Percentiles rank a stretch among this genome's conserved stretches.
Conservation (phyloP, 1,140 invertebrate genomes). For the Drosophila sulfurigaster region DNA sequence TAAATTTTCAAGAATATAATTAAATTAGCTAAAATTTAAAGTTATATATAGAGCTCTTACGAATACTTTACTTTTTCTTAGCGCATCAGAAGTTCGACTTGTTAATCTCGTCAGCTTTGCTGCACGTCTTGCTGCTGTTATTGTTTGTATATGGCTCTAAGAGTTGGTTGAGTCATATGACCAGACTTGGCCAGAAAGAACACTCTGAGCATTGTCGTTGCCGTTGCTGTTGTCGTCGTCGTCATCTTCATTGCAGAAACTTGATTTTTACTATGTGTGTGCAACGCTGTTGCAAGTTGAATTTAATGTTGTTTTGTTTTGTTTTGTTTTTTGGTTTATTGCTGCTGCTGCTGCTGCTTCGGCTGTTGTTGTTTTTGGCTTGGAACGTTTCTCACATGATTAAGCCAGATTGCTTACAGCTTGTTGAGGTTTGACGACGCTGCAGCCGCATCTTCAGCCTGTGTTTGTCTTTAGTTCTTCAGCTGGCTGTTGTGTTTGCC, state of each 20-base stretch:
- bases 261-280: constrained; percentile 57
- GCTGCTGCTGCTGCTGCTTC: constrained; percentile 48
- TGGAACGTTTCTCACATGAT: constrained; percentile 77
- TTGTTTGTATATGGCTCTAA: constrained; percentile 32
- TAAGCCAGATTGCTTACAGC: constrained; percentile 81
- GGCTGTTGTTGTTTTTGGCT: constrained; percentile 44
- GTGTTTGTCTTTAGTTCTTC: constrained; percentile 27
- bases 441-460: constrained; percentile 50
- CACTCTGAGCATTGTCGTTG: constrained; percentile 39
- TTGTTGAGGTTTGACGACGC: constrained; percentile 37
- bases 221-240: constrained; percentile 17
- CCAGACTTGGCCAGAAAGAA: constrained; percentile 69
- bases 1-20: neutral
- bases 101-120: constrained; percentile 17
- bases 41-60: neutral
- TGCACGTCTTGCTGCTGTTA: constrained; percentile 29
- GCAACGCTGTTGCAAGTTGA: constrained; percentile 52
- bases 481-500: constrained; percentile 58
- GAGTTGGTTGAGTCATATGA: constrained; percentile 67
- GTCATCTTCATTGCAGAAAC: constrained; percentile 53
- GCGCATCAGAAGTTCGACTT: constrained; percentile 45
- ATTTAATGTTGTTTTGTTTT: constrained; percentile 55
- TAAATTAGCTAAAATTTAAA: neutral
- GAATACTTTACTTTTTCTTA: neutral
- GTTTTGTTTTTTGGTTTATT: constrained; percentile 50